Conservation (phyloP, 2,888 invertebrate genomes). For the Pyrgus malvae region DNA sequence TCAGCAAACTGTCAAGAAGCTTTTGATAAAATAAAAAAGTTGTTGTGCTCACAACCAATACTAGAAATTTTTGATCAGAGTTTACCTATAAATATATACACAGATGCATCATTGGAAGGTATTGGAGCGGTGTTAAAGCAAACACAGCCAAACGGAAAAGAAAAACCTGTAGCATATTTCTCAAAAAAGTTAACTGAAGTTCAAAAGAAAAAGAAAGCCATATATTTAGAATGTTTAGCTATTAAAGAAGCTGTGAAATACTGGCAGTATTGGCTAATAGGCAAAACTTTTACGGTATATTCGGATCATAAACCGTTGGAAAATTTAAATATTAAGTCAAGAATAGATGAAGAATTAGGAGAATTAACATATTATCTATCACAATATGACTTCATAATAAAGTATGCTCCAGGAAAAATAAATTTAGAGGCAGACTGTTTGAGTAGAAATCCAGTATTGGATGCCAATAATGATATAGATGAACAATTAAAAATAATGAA, state of each 20-base stretch:
- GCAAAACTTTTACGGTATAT: background rate
- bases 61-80: slow-evolving; percentile 25
- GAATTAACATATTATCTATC: slow-evolving; percentile 38
- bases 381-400: slow-evolving; percentile 39
- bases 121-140: slow-evolving; percentile 27
- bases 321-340: slow-evolving; percentile 3
- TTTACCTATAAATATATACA: slow-evolving; percentile 26
- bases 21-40: background rate
- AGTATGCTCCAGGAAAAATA: slow-evolving; percentile 32
- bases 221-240: slow-evolving; percentile 28
- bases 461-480: background rate
- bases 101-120: slow-evolving; percentile 25
- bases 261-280: background rate
- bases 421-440: slow-evolving; percentile 33
- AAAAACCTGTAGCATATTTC: no score
- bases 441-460: no score
- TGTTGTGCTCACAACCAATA: slow-evolving; percentile 28
- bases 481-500: background rate
- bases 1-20: background rate
- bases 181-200: background rate
- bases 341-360: slow-evolving; percentile 31
- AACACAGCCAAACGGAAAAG: background rate
- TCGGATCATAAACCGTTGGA: slow-evolving; percentile 3
- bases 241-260: slow-evolving; percentile 34
- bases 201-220: background rate